Base-by-base conservation (phyloP, 2,113 vertebrate species). In the Plecotus auritus region DNA sequence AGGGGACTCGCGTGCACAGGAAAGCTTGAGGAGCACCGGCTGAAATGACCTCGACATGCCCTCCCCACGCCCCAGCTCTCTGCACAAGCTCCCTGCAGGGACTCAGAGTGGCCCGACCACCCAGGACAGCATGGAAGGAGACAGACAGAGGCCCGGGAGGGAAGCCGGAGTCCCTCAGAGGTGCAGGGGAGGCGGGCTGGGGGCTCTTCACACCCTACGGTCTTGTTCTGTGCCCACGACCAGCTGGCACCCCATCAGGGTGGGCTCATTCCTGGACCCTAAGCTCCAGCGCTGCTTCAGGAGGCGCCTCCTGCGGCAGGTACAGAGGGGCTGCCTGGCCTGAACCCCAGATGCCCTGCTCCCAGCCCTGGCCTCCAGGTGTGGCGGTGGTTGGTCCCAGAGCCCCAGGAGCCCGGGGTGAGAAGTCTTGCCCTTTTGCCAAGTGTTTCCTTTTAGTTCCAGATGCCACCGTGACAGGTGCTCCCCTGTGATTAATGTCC, bases 371-470 rank as follows among this genome's bases (percentile, higher is more conserved):
- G 73, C 85, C 87, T 84, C 86, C 94, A 23, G 18, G 69, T 2
- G 30, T 40, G 59, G 54, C 4, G 0, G 40, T 35, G 56, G 73
- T 35, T 59, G 32, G 49, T 94, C 92, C 37, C 26, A 77, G 93
- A 97, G 85, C 94, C 2, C 7, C 78, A 5, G 14, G 95, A 92
- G 94, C 97, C 95, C 17, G 86, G 97, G 98, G 98, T 97, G 97
- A 95, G 95, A 93, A 98, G 98, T 98, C 98, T 98, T 98, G 93
- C 90, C 85, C 94, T 88, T 93, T 93, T 66, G 82, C 95, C 98
- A 98, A 99, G 98, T 99, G 99, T 98, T 99, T 99, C 97, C 47
- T 10, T 98, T 99, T 99, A 99, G 99, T 99, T 99, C 99, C 99
- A 99, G 99, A 99, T 99, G 98, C 99, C 99, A 98, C 98, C 98